phyloP scores from a whole-genome alignment of 2,797 vertebrate species.

The Sebastiscus tertius region DNA sequence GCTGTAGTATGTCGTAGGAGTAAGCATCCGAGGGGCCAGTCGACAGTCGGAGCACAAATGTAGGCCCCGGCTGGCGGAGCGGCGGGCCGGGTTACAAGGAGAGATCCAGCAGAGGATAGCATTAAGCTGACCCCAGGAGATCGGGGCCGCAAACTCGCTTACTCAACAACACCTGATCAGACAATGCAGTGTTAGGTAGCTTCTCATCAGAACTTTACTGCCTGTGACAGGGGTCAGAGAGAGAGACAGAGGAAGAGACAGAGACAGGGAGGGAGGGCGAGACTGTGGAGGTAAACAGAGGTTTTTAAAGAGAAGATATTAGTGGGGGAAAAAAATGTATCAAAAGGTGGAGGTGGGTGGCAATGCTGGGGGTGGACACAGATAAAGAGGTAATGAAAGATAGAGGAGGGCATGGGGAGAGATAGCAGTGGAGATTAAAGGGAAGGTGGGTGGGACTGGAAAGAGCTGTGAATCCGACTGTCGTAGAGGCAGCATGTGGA shows the following conservation, averaged over 20 bases:
- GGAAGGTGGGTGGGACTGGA: constrained; percentile 53
- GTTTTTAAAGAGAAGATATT: constrained; percentile 34
- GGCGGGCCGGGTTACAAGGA: constrained; percentile 78
- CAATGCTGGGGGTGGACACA: constrained; percentile 27
- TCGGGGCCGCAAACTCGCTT: constrained; percentile 80
- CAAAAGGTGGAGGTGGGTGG: constrained; percentile 30
- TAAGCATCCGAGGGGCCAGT: constrained; percentile 58
- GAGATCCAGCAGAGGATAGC: constrained; percentile 82
- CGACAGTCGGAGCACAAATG: constrained; percentile 55
- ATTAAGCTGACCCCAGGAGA: constrained; percentile 87
- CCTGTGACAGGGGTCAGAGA: constrained; percentile 83
- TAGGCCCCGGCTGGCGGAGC: constrained; percentile 51
- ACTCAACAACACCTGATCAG: constrained; percentile 88
- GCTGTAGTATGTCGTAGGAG: constrained; percentile 66
- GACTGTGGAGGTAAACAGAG: constrained; percentile 36
- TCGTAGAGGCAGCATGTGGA: constrained; percentile 42
- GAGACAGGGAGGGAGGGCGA: constrained; percentile 16
- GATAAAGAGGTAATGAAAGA: constrained; percentile 57
- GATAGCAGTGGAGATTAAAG: constrained; percentile 59
- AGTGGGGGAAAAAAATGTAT: constrained; percentile 25
- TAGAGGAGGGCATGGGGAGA: constrained; percentile 33
- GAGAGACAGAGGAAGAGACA: constrained; percentile 16
- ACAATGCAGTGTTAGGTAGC: constrained; percentile 84
- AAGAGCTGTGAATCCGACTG: constrained; percentile 60
- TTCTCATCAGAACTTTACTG: constrained; percentile 82